Evolutionary conservation across 1,140 invertebrate genomes (phyloP).

Genomic region (Maniola jurtina): DNA sequence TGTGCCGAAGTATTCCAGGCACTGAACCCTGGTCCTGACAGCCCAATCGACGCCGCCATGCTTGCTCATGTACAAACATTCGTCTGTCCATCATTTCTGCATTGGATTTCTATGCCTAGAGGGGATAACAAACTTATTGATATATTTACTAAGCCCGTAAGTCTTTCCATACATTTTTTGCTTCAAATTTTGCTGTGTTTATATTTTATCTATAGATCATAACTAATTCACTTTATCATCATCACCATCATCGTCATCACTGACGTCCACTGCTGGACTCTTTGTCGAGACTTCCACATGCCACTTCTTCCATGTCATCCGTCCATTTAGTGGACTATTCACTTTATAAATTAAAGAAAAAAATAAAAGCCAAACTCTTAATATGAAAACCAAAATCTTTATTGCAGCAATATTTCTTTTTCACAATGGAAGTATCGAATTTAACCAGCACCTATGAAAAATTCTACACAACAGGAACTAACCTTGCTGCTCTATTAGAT

Average conservation of each 20-base stretch:
- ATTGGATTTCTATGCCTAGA: slow-evolving; percentile 69
- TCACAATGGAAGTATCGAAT: slow-evolving; percentile 50
- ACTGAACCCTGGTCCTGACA: slow-evolving; percentile 49
- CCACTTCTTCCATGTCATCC: too few species aligned
- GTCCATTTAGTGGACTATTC: too few species aligned
- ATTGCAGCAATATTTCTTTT: slow-evolving; percentile 75
- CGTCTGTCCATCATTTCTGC: slow-evolving; percentile 65
- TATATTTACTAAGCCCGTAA: slow-evolving; percentile 68
- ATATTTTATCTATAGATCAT: too few species aligned
- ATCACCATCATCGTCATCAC: too few species aligned
- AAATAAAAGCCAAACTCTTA: background rate
- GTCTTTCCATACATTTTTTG: slow-evolving; percentile 21
- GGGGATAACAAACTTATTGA: slow-evolving; percentile 71
- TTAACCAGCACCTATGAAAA: slow-evolving; percentile 56
- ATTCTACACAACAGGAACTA: slow-evolving; percentile 48
- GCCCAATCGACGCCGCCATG: slow-evolving; percentile 35
- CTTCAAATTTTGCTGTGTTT: too few species aligned
- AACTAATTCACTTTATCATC: too few species aligned
- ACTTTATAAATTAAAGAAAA: too few species aligned
- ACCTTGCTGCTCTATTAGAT: slow-evolving; percentile 45
- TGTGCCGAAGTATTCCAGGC: slow-evolving; percentile 58
- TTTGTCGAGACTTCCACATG: too few species aligned
- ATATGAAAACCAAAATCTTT: slow-evolving; percentile 5
- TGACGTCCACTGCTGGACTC: too few species aligned
- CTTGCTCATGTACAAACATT: slow-evolving; percentile 52